Evolutionary conservation across 2,113 vertebrate species (phyloP).

Genomic region (Rousettus leschenaultii): DNA sequence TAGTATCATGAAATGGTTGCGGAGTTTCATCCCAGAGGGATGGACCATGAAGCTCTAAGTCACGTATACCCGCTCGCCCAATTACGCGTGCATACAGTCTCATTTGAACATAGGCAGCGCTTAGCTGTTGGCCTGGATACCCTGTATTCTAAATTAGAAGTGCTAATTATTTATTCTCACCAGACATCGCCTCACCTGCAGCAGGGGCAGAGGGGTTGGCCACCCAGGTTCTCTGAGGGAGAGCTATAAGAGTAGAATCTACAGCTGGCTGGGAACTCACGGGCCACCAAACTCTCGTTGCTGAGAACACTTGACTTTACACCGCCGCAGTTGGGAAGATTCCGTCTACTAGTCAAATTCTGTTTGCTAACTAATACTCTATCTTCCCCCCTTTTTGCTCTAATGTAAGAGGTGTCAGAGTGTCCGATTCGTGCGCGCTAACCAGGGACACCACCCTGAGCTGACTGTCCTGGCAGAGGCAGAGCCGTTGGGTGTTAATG

Average conservation of each 20-base stretch:
- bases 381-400: neutral
- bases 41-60: fast-evolving
- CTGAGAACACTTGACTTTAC: neutral
- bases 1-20: fast-evolving
- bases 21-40: fast-evolving
- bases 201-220: neutral
- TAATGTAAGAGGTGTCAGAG: neutral
- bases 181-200: neutral
- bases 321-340: fast-evolving
- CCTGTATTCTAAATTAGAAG: neutral
- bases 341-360: too few species aligned
- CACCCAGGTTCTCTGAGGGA: neutral
- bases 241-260: neutral
- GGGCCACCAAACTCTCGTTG: fast-evolving
- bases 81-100: fast-evolving
- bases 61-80: fast-evolving
- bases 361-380: fast-evolving
- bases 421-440: neutral
- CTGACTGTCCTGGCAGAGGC: neutral
- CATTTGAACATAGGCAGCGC: fast-evolving
- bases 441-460: neutral
- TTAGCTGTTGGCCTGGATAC: fast-evolving
- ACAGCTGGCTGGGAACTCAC: fast-evolving
- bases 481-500: neutral
- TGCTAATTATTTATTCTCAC: neutral